A percentile compares a stretch with the other conserved stretches of the same genome.
Conservation (phyloP, 2,888 invertebrate genomes). For the Neoitamus cyanurus region DNA sequence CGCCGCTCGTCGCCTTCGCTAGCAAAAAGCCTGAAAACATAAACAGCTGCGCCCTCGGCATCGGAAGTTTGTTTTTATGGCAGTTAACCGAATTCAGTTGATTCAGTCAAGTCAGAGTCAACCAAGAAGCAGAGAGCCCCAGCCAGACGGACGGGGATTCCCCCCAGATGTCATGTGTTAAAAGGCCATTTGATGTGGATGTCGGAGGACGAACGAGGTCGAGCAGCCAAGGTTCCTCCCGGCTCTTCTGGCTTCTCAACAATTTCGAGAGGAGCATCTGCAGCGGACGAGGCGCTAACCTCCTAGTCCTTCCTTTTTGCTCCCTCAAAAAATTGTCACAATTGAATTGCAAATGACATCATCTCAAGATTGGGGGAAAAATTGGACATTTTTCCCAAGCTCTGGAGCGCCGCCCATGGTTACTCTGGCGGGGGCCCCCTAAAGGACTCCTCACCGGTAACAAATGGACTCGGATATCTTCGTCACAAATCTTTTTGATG, state of each 20-base stretch:
- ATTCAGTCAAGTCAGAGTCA: neutral
- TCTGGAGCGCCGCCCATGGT: neutral
- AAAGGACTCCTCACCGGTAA: neutral
- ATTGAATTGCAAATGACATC: slow-evolving; percentile 45
- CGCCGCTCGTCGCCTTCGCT: neutral
- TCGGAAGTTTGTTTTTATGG: slow-evolving; percentile 37
- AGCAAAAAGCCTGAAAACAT: slow-evolving; percentile 17
- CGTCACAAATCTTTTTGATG: slow-evolving; percentile 19
- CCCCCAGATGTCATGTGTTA: slow-evolving; percentile 36
- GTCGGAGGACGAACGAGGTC: neutral
- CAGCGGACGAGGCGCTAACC: neutral
- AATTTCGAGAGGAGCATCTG: neutral
- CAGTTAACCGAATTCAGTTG: slow-evolving; percentile 24
- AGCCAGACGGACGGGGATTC: neutral
- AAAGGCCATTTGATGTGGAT: slow-evolving; percentile 29
- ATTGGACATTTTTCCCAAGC: slow-evolving; percentile 24
- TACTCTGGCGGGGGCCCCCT: neutral
- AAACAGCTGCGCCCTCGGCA: slow-evolving; percentile 35
- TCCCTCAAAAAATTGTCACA: slow-evolving; percentile 16
- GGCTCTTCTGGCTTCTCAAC: neutral
- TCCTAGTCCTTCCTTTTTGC: neutral
- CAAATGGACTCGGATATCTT: slow-evolving; percentile 26
- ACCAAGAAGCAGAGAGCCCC: neutral
- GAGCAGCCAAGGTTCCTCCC: neutral
- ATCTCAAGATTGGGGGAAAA: slow-evolving; percentile 23